These are phyloP conservation scores for Brachyrhaphis roseni DNA, from an alignment of 2,797 vertebrate species.

Conservation along the genomic window DNA sequence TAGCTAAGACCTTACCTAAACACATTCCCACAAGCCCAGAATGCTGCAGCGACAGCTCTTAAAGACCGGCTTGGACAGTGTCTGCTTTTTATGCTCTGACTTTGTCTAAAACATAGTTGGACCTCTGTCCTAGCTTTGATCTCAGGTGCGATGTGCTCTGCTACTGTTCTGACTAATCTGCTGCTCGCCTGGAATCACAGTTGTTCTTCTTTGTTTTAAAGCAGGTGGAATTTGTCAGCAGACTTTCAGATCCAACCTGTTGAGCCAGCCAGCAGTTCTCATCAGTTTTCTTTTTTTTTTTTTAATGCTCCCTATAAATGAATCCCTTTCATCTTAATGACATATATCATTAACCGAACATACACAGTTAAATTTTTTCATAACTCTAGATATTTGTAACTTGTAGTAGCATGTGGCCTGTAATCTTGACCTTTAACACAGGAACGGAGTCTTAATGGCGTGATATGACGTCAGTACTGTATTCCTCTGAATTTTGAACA, in stretches of 20 bases:
- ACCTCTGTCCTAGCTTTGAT: background rate
- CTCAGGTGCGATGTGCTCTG: constrained; percentile 51
- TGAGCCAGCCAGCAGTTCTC: constrained; percentile 27
- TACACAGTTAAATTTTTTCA: background rate
- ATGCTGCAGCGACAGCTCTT: constrained; percentile 31
- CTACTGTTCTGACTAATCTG: constrained; percentile 62
- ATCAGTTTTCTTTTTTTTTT: constrained; percentile 1
- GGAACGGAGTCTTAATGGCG: background rate
- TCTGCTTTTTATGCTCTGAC: constrained; percentile 1
- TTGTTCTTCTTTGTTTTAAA: constrained; percentile 70
- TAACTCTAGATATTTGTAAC: background rate
- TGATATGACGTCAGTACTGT: constrained; percentile 21
- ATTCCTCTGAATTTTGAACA: constrained; percentile 27
- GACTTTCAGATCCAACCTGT: constrained; percentile 72
- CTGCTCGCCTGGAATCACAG: constrained; percentile 54
- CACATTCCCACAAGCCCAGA: constrained; percentile 61
- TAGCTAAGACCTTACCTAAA: constrained; percentile 74
- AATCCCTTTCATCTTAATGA: background rate
- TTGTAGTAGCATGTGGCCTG: background rate
- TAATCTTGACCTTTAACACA: background rate
- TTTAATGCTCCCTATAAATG: background rate
- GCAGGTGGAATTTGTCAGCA: constrained; percentile 61
- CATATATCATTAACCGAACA: background rate
- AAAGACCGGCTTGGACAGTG: constrained; percentile 5
- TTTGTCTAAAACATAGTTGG: constrained; percentile 30